A percentile compares a stretch with the other conserved stretches of the same genome.
Evolutionary conservation across 2,797 vertebrate genomes (phyloP).

Genomic region (Onychomys torridus): DNA sequence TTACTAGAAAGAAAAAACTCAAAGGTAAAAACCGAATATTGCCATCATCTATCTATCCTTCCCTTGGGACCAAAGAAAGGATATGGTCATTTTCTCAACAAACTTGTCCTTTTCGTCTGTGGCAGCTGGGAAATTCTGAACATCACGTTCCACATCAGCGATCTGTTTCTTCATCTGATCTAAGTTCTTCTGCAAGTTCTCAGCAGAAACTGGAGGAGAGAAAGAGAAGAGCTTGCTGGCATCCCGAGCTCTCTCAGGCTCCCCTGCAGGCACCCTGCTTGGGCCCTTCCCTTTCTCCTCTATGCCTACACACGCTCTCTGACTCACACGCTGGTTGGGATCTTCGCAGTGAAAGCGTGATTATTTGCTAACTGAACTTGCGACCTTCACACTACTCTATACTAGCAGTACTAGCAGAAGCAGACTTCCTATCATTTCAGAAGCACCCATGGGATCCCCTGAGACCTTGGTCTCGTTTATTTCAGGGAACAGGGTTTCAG

Average conservation of each 20-base stretch:
- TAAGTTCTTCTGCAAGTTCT: conserved; percentile 92
- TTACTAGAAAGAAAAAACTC: background rate
- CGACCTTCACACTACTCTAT: background rate
- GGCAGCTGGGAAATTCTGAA: conserved; percentile 90
- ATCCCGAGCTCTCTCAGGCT: background rate
- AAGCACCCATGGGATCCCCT: conserved; percentile 40
- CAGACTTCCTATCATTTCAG: conserved; percentile 53
- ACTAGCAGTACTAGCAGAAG: background rate
- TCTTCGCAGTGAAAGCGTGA: conserved; percentile 20
- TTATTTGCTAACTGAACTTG: conserved; percentile 28
- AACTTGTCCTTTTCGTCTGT: conserved; percentile 91
- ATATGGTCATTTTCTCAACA: conserved; percentile 92
- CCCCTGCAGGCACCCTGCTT: background rate
- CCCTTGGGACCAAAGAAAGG: conserved; percentile 82
- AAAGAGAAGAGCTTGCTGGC: conserved; percentile 1
- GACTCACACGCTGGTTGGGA: background rate
- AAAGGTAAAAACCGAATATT: background rate
- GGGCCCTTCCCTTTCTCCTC: background rate
- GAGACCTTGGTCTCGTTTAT: conserved; percentile 54
- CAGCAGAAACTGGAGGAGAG: conserved; percentile 89
- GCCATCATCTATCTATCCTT: background rate
- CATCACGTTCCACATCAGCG: conserved; percentile 88
- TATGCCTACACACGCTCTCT: background rate
- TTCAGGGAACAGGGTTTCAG: conserved; percentile 53
- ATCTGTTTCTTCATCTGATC: conserved; percentile 92